Conservation (phyloP, 2,797 vertebrate genomes). For the Trachops cirrhosus region DNA sequence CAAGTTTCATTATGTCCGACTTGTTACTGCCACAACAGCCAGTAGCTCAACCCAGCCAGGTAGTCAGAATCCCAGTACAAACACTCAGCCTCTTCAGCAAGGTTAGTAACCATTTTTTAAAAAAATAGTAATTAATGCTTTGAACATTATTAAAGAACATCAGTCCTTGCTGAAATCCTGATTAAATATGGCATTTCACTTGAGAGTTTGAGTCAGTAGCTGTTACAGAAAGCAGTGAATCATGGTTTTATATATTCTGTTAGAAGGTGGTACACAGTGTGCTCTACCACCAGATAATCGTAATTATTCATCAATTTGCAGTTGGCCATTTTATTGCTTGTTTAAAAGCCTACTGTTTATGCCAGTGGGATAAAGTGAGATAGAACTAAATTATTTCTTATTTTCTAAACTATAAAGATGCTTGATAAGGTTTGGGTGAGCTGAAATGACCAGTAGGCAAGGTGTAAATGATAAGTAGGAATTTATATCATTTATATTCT, state of each 20-base stretch:
- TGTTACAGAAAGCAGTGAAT: neutral
- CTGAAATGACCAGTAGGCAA: slow-evolving; percentile 23
- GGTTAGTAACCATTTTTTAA: slow-evolving; percentile 83
- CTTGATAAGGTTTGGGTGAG: neutral
- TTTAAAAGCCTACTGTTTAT: neutral
- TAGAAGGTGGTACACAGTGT: neutral
- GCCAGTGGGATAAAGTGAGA: neutral
- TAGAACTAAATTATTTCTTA: neutral
- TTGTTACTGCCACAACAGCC: slow-evolving; percentile 94
- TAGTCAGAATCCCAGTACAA: slow-evolving; percentile 89
- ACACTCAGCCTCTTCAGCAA: slow-evolving; percentile 90
- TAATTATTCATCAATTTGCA: neutral
- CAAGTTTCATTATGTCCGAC: slow-evolving; percentile 97
- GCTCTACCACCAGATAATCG: neutral
- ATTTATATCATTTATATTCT: neutral
- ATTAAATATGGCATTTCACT: neutral
- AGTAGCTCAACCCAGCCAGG: slow-evolving; percentile 82
- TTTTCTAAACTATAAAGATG: neutral
- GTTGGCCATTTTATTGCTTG: neutral
- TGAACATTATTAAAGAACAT: neutral
- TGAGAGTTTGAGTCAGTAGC: neutral
- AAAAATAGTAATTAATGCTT: neutral
- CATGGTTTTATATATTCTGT: neutral
- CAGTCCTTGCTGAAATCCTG: slow-evolving; percentile 37
- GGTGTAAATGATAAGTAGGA: neutral